These are phyloP conservation scores for Corythaixoides concolor DNA, from an alignment of 2,113 vertebrate species.

Conservation along the genomic window DNA sequence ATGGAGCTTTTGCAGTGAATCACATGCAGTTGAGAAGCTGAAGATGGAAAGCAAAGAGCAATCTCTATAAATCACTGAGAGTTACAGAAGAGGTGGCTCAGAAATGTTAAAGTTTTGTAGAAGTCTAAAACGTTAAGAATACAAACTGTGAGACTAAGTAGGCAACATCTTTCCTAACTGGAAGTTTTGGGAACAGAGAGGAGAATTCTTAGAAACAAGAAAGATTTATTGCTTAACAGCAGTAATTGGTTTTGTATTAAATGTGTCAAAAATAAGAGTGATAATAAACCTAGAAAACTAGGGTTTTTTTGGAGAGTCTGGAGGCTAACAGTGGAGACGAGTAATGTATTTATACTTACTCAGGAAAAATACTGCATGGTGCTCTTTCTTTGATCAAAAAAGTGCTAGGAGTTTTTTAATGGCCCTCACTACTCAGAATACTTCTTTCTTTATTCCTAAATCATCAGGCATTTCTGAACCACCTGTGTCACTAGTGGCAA, in stretches of 20 bases:
- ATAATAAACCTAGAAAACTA: background rate
- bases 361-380: background rate
- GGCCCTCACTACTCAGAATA: rapidly evolving
- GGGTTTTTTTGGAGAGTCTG: background rate
- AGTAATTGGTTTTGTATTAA: background rate
- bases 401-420: background rate
- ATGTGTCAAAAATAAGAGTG: background rate
- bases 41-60: background rate
- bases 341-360: background rate
- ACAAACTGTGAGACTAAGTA: background rate
- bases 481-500: background rate
- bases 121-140: background rate
- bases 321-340: background rate
- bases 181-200: background rate
- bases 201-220: background rate
- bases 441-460: background rate
- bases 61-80: background rate
- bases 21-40: rapidly evolving
- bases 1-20: background rate
- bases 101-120: background rate
- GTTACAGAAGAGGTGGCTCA: background rate
- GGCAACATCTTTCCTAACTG: background rate
- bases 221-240: rapidly evolving
- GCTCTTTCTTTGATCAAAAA: background rate
- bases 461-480: background rate